A percentile compares a stretch with the other conserved stretches of the same genome.
Conservation (phyloP, 2,888 invertebrate genomes). For the Drosophila merina region DNA sequence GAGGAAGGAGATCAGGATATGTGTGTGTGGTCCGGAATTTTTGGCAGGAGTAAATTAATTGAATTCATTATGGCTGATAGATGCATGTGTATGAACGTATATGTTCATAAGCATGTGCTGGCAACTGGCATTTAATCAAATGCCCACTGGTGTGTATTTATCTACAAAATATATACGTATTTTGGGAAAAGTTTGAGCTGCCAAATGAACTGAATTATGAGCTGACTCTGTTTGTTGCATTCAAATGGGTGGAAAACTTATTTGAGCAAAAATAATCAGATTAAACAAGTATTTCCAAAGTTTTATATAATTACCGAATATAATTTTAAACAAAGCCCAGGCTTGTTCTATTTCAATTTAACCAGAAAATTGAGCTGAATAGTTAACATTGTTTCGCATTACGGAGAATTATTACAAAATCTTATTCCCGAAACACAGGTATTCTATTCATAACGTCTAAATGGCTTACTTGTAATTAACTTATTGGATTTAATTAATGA, state of each 20-base stretch:
- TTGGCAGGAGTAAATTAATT: constrained; percentile 72
- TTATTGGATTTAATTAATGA: too few species aligned
- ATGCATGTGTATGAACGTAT: constrained; percentile 27
- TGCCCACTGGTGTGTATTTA: constrained; percentile 9
- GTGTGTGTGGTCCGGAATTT: constrained; percentile 22
- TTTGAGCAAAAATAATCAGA: constrained; percentile 8
- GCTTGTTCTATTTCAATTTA: background rate
- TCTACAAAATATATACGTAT: background rate
- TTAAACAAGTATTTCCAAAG: background rate
- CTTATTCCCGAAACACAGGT: too few species aligned
- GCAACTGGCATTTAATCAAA: constrained; percentile 65
- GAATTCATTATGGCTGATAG: constrained; percentile 73
- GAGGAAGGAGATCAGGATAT: constrained; percentile 32
- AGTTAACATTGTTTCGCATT: background rate
- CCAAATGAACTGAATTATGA: constrained; percentile 17
- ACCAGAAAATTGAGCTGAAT: background rate
- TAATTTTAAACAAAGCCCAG: background rate
- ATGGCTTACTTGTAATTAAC: too few species aligned
- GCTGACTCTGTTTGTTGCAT: constrained; percentile 8
- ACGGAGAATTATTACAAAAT: too few species aligned
- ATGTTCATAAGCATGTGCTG: constrained; percentile 44
- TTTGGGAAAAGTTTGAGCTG: constrained; percentile 12
- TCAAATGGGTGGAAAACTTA: constrained; percentile 10
- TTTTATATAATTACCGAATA: background rate
- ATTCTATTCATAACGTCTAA: too few species aligned